Conservation (phyloP, 2,113 vertebrate genomes). For the Pandion haliaetus region DNA sequence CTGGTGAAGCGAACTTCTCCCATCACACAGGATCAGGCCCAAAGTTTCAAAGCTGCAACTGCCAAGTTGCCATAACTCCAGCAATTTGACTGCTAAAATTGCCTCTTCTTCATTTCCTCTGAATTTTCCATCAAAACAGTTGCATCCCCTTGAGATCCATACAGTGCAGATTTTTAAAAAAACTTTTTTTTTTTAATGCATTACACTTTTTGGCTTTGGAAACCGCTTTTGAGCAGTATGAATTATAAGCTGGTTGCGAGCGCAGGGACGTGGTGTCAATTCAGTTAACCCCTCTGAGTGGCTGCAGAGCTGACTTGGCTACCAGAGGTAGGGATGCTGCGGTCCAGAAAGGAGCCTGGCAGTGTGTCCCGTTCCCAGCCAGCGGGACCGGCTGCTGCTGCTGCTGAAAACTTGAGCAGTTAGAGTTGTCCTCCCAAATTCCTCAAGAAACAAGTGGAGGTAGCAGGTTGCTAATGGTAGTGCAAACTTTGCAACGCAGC, state of each 20-base stretch:
- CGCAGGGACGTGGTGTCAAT: background rate
- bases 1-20: background rate
- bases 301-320: background rate
- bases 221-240: background rate
- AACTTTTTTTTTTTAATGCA: background rate
- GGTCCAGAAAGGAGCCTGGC: background rate
- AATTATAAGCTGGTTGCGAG: background rate
- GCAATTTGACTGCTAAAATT: constrained; percentile 39
- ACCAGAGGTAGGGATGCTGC: background rate
- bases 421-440: background rate
- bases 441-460: background rate
- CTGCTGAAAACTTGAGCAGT: background rate
- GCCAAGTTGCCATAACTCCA: constrained; percentile 5
- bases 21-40: background rate
- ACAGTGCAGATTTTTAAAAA: background rate
- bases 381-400: fast-evolving
- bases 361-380: background rate
- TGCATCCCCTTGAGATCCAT: constrained; percentile 2
- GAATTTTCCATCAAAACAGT: constrained; percentile 49
- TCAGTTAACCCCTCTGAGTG: background rate
- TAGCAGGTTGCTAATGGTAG: background rate
- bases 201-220: background rate
- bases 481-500: background rate
- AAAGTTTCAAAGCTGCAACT: background rate
- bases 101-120: constrained; percentile 39